Conservation (phyloP, 1,140 invertebrate genomes). For the Ostrea edulis region DNA sequence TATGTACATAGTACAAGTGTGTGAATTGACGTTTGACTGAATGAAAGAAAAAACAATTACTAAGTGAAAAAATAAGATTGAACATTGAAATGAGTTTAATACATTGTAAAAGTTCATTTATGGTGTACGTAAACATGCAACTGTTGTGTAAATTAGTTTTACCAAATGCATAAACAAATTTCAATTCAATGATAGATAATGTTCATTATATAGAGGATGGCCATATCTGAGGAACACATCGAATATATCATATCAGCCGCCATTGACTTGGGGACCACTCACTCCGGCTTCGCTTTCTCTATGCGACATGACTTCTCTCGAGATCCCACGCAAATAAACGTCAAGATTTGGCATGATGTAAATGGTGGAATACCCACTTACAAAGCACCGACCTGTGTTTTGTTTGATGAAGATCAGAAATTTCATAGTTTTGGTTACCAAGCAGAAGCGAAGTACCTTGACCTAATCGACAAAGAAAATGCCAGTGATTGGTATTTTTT, state of each 20-base stretch:
- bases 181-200: too few species aligned
- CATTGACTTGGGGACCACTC: conserved; percentile 38
- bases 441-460: conserved; percentile 41
- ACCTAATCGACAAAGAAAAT: conserved; percentile 6
- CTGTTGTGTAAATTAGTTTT: too few species aligned
- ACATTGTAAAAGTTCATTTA: too few species aligned
- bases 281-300: conserved; percentile 45
- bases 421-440: conserved; percentile 43
- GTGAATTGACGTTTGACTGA: too few species aligned
- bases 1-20: too few species aligned
- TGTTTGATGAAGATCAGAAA: not conserved
- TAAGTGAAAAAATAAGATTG: too few species aligned
- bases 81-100: too few species aligned
- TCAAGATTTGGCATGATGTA: not conserved
- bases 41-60: too few species aligned
- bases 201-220: too few species aligned
- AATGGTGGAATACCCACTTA: not conserved
- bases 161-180: too few species aligned
- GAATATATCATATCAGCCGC: not conserved
- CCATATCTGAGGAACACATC: not conserved
- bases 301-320: not conserved
- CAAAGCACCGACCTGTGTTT: conserved; percentile 27
- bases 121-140: too few species aligned
- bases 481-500: conserved; percentile 46
- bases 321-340: not conserved